Conservation (phyloP, 2,888 invertebrate genomes). For the Acronicta psi region DNA sequence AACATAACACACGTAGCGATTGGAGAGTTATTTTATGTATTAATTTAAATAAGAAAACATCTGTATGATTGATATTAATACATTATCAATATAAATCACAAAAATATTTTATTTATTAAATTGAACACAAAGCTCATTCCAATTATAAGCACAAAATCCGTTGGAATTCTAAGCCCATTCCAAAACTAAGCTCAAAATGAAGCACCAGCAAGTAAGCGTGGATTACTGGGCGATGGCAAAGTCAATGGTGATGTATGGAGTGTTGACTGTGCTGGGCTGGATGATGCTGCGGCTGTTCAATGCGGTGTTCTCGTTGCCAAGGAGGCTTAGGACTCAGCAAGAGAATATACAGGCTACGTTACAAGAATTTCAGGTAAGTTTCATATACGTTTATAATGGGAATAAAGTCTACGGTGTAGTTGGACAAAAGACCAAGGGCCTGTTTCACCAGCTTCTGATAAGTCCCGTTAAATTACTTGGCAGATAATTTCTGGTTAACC, state of each 20-base stretch:
- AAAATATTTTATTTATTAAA: too few species aligned
- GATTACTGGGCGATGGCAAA: slow-evolving; percentile 91
- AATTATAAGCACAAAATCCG: not conserved
- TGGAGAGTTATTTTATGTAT: slow-evolving; percentile 13
- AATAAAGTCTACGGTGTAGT: too few species aligned
- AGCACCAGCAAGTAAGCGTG: slow-evolving; percentile 91
- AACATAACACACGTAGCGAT: slow-evolving; percentile 48
- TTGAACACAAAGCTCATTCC: not conserved
- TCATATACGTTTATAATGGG: not conserved
- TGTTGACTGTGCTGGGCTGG: slow-evolving; percentile 90
- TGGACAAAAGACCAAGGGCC: too few species aligned
- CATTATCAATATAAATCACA: too few species aligned
- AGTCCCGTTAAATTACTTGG: too few species aligned
- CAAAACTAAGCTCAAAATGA: slow-evolving; percentile 78
- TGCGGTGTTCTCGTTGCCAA: slow-evolving; percentile 91
- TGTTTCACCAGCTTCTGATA: too few species aligned
- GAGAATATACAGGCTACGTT: slow-evolving; percentile 84
- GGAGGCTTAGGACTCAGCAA: slow-evolving; percentile 88
- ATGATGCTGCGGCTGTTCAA: slow-evolving; percentile 90
- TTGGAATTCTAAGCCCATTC: slow-evolving; percentile 8
- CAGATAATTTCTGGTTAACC: too few species aligned
- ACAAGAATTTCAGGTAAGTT: slow-evolving; percentile 82
- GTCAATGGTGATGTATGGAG: slow-evolving; percentile 90
- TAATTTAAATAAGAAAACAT: slow-evolving; percentile 11
- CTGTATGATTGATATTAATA: too few species aligned